phyloP scores from a whole-genome alignment of 2,888 invertebrate species.

The Tenthredo mesomela region DNA sequence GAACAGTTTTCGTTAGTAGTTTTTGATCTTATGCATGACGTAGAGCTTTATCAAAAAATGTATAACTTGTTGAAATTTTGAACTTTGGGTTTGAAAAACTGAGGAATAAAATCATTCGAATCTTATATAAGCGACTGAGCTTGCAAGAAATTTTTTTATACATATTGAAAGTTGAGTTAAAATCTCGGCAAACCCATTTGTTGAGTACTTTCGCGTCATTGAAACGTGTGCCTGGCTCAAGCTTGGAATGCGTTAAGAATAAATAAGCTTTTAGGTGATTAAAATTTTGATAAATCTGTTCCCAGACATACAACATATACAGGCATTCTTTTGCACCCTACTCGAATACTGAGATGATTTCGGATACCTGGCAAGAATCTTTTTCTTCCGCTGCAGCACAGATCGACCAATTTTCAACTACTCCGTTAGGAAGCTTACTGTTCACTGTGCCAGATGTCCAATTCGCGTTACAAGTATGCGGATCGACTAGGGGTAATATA shows the following conservation, averaged over 20 bases:
- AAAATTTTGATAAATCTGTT: neutral
- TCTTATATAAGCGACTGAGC: neutral
- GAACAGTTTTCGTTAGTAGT: neutral
- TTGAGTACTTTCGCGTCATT: neutral
- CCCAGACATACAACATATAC: neutral
- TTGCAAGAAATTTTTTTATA: neutral
- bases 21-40: neutral
- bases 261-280: slow-evolving; percentile 12
- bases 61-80: too few relatives aligned
- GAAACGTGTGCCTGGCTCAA: neutral
- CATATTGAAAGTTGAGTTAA: neutral
- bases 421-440: slow-evolving; percentile 73
- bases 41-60: too few relatives aligned
- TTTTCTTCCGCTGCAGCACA: slow-evolving; percentile 80
- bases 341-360: neutral
- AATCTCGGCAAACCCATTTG: neutral
- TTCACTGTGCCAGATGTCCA: slow-evolving; percentile 67
- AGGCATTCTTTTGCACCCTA: neutral
- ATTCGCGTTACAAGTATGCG: slow-evolving; percentile 73
- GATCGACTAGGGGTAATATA: slow-evolving; percentile 75
- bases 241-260: neutral
- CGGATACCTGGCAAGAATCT: slow-evolving; percentile 80
- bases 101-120: neutral
- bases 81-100: neutral
- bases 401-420: slow-evolving; percentile 78